Evolutionary conservation across 2,888 invertebrate species (phyloP).

Genomic region (Dryobota labecula): DNA sequence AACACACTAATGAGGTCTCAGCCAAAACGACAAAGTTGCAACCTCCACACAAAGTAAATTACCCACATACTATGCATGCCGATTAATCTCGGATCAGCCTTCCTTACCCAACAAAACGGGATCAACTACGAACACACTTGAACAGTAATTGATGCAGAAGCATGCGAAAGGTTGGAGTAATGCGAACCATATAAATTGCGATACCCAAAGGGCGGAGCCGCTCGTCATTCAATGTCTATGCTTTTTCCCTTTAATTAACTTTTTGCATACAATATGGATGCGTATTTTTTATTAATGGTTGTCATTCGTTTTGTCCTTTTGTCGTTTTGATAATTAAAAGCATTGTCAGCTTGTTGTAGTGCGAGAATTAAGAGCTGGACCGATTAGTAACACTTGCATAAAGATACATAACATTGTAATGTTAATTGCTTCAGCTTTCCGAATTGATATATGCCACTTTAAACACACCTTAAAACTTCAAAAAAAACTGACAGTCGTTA

Average conservation of each 20-base stretch:
- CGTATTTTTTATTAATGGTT: slow-evolving; percentile 36
- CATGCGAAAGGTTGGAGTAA: slow-evolving; percentile 81
- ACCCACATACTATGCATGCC: slow-evolving; percentile 11
- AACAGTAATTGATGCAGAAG: slow-evolving; percentile 74
- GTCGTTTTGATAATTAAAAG: neutral
- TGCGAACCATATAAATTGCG: slow-evolving; percentile 82
- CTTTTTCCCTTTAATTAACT: slow-evolving; percentile 84
- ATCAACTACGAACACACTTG: slow-evolving; percentile 56
- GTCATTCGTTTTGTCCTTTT: slow-evolving; percentile 34
- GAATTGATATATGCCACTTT: too few species aligned
- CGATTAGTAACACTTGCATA: neutral
- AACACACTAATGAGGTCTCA: too few species aligned
- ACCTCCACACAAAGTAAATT: slow-evolving; percentile 18
- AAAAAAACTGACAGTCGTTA: too few species aligned
- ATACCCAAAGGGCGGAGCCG: slow-evolving; percentile 81
- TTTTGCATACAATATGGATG: slow-evolving; percentile 71
- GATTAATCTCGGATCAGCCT: slow-evolving; percentile 50
- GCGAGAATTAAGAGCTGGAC: neutral
- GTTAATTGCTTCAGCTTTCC: neutral
- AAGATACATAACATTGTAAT: neutral
- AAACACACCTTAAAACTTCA: neutral
- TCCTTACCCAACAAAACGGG: slow-evolving; percentile 52
- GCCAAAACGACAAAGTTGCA: slow-evolving; percentile 5
- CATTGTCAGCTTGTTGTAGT: neutral
- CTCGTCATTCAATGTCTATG: slow-evolving; percentile 83